Evolutionary conservation across 2,888 invertebrate species (phyloP), one percentile per base, ranked within the genome.

Genomic region (Chymomyza procnemis): DNA sequence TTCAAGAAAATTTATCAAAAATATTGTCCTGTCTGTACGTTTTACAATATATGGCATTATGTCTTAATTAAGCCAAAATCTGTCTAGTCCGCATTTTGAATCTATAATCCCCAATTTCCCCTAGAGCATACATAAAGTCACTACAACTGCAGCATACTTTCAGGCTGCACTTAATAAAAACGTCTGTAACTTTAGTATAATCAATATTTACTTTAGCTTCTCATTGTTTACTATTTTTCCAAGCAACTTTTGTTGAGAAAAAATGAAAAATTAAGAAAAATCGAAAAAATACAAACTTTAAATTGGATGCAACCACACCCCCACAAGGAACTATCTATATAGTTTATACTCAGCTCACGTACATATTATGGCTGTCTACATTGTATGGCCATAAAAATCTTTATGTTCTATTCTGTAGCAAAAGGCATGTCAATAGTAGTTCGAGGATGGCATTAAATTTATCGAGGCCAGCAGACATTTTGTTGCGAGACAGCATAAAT

Each of bases 271-370:
- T 41, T 41, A 41, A 64, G 71, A 63, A 72, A 50, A 79, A 26
- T 26, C 26, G 4, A 12, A 41, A 41, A 41, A 41, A 41, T 12
- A 74, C 68, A 75, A 82, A 84, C 72, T 82, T 81, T 75, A 84
- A 80, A 86, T 82, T 84, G 74, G 84, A 75, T 78, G 74, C 59
- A 65, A 47, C 56, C 8, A 57, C 18, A 30, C 14, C 57, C 16
- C 41, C n/a, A n/a, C n/a, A n/a, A 57, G 30, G 26, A 57, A 26
- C 34, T 60, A 21, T 47, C 16, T 18, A 26, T 18, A 26, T 26
- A 4, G 26, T 48, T 18, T 3, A 22, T 48, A 12, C 12, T 50
- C 18, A 16, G 16, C 48, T 14, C 48, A 30, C 30, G 16, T 52
- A 3, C 4, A 66, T 77, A 76, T 80, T 73, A 86, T 74, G 69